Conservation (phyloP, 2,797 vertebrate genomes). For the Smutsia gigantea region DNA sequence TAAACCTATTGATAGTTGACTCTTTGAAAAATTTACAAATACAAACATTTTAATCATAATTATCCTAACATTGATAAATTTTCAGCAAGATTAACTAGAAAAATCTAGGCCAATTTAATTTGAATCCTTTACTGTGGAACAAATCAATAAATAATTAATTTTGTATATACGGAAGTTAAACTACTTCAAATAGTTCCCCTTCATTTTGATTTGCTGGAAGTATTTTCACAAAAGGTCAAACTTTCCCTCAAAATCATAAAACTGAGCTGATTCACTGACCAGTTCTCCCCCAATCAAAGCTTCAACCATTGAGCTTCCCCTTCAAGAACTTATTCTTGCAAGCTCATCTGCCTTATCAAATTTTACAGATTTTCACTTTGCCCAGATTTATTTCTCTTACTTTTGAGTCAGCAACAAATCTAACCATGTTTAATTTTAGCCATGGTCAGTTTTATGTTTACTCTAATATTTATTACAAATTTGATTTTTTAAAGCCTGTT, state of each 20-base stretch:
- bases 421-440: neutral
- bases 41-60: neutral
- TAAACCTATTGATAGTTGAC: neutral
- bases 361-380: constrained; percentile 23
- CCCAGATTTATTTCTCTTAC: constrained; percentile 13
- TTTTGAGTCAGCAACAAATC: neutral
- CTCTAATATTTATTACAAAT: neutral
- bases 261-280: neutral
- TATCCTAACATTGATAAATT: neutral
- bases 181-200: neutral
- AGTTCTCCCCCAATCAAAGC: neutral
- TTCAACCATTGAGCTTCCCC: neutral
- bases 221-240: neutral
- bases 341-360: neutral
- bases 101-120: neutral
- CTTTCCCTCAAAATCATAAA: neutral
- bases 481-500: neutral
- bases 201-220: neutral
- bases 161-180: neutral
- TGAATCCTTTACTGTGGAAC: neutral
- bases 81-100: constrained; percentile 35
- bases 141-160: constrained; percentile 4
- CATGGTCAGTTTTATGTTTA: neutral
- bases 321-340: neutral
- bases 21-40: neutral